Evolutionary conservation across 1,140 invertebrate genomes (phyloP).

Genomic region (Drosophila tsacasi): DNA sequence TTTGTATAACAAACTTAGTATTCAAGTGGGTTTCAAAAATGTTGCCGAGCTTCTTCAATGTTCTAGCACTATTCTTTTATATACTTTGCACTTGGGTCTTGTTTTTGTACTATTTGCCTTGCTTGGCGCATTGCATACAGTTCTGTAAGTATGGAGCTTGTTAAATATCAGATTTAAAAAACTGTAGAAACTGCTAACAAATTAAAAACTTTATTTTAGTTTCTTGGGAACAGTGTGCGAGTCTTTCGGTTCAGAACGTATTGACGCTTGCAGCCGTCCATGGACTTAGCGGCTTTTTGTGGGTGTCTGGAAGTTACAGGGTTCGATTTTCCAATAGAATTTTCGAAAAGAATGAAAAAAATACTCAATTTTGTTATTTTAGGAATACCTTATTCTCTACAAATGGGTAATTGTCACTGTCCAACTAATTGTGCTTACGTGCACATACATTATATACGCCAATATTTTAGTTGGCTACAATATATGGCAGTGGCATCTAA

Average conservation of each 20-base stretch:
- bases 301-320: constrained; percentile 11
- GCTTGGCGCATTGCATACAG: constrained; percentile 1
- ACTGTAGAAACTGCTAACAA: not conserved
- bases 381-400: constrained; percentile 6
- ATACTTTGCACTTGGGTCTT: not conserved
- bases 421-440: constrained; percentile 4
- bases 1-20: not conserved
- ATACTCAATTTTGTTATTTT: not conserved
- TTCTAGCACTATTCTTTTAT: not conserved
- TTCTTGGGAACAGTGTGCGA: constrained; percentile 6
- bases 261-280: not conserved
- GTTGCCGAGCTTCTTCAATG: not conserved
- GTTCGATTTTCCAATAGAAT: not conserved
- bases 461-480: not conserved
- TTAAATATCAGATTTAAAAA: not conserved
- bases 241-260: fast-evolving
- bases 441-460: constrained; percentile 3
- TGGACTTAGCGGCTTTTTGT: constrained; percentile 5
- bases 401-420: constrained; percentile 15
- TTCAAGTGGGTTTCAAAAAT: not conserved
- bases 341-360: too few species aligned
- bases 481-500: not conserved
- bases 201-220: not conserved
- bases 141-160: not conserved
- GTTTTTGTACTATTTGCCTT: not conserved